phyloP scores from a whole-genome alignment of 2,888 invertebrate species.

The Thysanoteuthis rhombus region DNA sequence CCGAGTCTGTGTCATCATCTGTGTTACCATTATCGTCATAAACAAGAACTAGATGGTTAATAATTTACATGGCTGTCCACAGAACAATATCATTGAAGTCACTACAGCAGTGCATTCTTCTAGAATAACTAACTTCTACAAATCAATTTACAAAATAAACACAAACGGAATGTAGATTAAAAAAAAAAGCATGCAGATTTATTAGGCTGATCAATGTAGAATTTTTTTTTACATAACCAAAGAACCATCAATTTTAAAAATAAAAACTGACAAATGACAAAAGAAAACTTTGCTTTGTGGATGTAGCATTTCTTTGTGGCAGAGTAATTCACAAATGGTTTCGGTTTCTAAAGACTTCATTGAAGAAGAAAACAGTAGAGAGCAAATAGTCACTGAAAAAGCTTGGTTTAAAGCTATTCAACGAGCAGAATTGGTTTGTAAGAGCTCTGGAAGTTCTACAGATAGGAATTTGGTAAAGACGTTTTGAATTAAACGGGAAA shows the following conservation, averaged over 20 bases:
- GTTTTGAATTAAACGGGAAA: no score
- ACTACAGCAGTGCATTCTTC: not conserved
- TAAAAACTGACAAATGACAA: not conserved
- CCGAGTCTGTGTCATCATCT: conserved; percentile 72
- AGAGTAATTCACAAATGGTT: not conserved
- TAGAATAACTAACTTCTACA: not conserved
- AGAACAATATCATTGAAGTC: not conserved
- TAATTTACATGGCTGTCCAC: conserved; percentile 50
- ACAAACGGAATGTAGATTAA: not conserved
- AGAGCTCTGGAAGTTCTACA: no score
- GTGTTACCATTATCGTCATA: conserved; percentile 58
- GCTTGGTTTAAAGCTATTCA: not conserved
- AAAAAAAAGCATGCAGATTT: not conserved
- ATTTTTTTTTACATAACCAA: no score
- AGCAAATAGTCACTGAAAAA: not conserved
- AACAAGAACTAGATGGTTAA: conserved; percentile 62
- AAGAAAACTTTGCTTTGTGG: not conserved
- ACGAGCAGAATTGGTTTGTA: not conserved
- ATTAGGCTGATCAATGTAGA: not conserved
- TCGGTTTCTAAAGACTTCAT: not conserved
- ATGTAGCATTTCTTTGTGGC: conserved; percentile 12
- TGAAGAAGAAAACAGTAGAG: not conserved
- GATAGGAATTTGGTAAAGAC: no score
- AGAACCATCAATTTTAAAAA: not conserved
- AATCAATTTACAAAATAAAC: not conserved